These are phyloP conservation scores for Stenichneumon culpator DNA, from an alignment of 2,888 invertebrate species.

Conservation along the genomic window DNA sequence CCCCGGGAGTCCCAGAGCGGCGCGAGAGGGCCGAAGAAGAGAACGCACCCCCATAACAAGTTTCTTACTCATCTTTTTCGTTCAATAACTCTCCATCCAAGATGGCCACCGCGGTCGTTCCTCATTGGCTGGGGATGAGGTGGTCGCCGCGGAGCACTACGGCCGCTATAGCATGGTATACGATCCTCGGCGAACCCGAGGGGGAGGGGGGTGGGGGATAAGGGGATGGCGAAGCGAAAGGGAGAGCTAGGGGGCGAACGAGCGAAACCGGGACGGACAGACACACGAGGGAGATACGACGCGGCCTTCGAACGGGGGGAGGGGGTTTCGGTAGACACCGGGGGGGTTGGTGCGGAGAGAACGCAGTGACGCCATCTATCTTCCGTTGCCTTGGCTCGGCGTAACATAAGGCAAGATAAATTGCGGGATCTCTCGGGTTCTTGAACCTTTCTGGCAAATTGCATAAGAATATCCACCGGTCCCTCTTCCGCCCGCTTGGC, in stretches of 20 bases:
- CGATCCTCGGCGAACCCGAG: conserved; percentile 44
- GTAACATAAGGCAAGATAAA: conserved; percentile 86
- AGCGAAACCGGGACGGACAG: conserved; percentile 50
- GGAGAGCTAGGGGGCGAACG: conserved; percentile 37
- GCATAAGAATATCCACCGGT: conserved; percentile 85
- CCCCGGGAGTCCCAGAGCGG: conserved; percentile 62
- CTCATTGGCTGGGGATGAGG: conserved; percentile 85
- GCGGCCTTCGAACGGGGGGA: conserved; percentile 52
- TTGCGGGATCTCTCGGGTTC: conserved; percentile 85
- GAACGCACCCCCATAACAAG: conserved; percentile 85
- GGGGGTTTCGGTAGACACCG: conserved; percentile 54
- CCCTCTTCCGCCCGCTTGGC: conserved; percentile 69
- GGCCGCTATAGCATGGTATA: conserved; percentile 42
- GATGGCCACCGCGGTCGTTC: conserved; percentile 86
- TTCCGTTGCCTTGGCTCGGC: conserved; percentile 85
- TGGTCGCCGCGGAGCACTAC: conserved; percentile 80
- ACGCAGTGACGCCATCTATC: conserved; percentile 85
- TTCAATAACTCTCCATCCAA: conserved; percentile 86
- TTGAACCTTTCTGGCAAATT: conserved; percentile 86
- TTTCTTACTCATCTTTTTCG: conserved; percentile 86
- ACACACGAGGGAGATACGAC: conserved; percentile 61
- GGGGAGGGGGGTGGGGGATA: conserved; percentile 22
- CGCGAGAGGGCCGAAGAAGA: conserved; percentile 63
- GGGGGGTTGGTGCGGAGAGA: conserved; percentile 75
- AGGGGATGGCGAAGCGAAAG: conserved; percentile 35